Conservation (phyloP, 2,797 vertebrate genomes). For the Bovichtus variegatus region DNA sequence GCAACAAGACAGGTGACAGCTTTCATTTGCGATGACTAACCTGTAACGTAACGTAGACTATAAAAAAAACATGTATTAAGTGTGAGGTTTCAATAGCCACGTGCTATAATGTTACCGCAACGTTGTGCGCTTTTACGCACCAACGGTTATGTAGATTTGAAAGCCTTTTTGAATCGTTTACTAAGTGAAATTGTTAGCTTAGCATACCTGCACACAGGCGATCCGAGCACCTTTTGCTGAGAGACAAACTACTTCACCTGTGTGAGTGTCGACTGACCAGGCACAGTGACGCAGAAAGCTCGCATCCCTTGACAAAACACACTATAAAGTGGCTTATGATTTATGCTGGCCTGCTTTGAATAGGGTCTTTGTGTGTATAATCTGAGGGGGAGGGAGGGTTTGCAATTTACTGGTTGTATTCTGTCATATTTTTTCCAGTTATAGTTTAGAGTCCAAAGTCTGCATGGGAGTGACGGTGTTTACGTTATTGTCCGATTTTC, state of each 20-base stretch:
- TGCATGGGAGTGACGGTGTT: not conserved
- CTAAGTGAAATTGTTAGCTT: constrained; percentile 32
- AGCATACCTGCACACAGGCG: constrained; percentile 19
- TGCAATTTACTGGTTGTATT: constrained; percentile 8
- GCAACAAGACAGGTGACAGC: constrained; percentile 39
- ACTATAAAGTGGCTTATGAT: too few species aligned
- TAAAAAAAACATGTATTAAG: not conserved
- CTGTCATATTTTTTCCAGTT: not conserved
- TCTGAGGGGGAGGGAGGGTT: not conserved
- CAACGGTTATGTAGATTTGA: not conserved
- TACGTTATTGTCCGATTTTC: not conserved
- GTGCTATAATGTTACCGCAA: accelerated
- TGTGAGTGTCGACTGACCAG: not conserved
- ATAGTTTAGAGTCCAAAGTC: not conserved
- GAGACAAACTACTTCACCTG: constrained; percentile 17
- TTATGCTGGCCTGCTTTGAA: not conserved
- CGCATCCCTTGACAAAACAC: too few species aligned
- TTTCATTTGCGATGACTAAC: not conserved
- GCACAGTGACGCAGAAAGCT: not conserved
- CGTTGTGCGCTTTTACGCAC: too few species aligned
- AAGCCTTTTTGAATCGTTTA: not conserved
- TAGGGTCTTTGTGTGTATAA: not conserved
- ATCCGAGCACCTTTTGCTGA: too few species aligned
- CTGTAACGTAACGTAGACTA: too few species aligned
- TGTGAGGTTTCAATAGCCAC: accelerated